Evolutionary conservation across 2,888 invertebrate genomes (phyloP).

Genomic region (Heteromyza rotundicornis): DNA sequence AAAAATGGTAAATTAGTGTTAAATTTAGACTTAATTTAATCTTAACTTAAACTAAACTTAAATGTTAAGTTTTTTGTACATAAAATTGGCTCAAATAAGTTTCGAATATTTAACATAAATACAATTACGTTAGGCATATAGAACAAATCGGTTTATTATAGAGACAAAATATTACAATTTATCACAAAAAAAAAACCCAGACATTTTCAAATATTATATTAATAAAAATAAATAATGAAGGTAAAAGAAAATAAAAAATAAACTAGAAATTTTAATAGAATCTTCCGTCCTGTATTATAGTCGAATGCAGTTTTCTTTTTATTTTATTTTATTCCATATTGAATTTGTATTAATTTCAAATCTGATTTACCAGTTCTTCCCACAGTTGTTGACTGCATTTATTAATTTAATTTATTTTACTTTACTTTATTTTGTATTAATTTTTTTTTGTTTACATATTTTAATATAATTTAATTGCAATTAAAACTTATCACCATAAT

Average conservation of each 20-base stretch:
- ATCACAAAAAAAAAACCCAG: too few species aligned
- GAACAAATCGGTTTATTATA: too few species aligned
- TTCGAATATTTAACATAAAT: too few species aligned
- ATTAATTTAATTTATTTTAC: neutral
- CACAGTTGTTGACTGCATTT: constrained; percentile 18
- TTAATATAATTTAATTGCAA: constrained; percentile 3
- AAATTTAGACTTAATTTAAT: too few species aligned
- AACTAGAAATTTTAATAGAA: neutral
- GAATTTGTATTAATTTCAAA: neutral
- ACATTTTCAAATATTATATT: too few species aligned
- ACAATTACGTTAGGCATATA: too few species aligned
- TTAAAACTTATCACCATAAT: neutral
- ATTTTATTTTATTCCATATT: neutral
- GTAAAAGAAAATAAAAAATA: neutral
- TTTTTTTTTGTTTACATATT: neutral
- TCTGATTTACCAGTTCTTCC: constrained; percentile 14
- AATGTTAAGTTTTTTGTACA: too few species aligned
- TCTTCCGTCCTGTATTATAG: constrained; percentile 15
- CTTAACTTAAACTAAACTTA: too few species aligned
- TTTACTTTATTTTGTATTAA: constrained; percentile 11
- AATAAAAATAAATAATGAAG: neutral
- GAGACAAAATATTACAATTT: too few species aligned
- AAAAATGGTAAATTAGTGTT: too few species aligned
- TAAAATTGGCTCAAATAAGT: too few species aligned
- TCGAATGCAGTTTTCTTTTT: neutral